phyloP scores from a whole-genome alignment of 1,140 invertebrate genomes.

The Dryas iulia region DNA sequence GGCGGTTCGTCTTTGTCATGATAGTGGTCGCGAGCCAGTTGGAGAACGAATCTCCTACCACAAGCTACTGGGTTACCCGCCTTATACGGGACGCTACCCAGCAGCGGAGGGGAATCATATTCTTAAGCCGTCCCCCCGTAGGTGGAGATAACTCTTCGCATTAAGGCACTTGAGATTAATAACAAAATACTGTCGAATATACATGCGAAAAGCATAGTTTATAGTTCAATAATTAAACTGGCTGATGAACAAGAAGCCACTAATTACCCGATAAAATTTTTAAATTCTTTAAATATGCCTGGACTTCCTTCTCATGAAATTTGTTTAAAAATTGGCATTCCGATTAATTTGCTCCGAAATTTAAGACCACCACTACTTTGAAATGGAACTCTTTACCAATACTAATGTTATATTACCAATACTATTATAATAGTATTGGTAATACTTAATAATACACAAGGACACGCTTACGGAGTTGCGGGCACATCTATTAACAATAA shows the following conservation, averaged over 20 bases:
- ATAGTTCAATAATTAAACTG: constrained; percentile 26
- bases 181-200: constrained; percentile 29
- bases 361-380: constrained; percentile 24
- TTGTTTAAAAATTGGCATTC: constrained; percentile 26
- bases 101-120: no score
- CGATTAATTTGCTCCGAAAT: constrained; percentile 24
- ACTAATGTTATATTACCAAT: constrained; percentile 23
- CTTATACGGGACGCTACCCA: no score
- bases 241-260: constrained; percentile 21
- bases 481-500: constrained; percentile 20
- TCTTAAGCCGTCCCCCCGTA: no score
- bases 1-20: no score
- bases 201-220: constrained; percentile 22
- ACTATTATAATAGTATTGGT: no score
- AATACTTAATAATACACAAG: constrained; percentile 19
- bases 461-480: constrained; percentile 10
- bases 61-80: no score
- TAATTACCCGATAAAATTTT: constrained; percentile 30
- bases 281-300: constrained; percentile 30
- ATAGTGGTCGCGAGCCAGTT: no score
- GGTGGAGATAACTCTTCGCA: constrained; percentile 18
- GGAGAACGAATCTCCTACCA: no score
- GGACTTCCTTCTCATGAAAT: constrained; percentile 30
- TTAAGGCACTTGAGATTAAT: constrained; percentile 27
- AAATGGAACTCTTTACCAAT: constrained; percentile 25